These are phyloP conservation scores for Myanophis thanlyinensis DNA, from an alignment of 2,113 vertebrate genomes.

Conservation along the genomic window DNA sequence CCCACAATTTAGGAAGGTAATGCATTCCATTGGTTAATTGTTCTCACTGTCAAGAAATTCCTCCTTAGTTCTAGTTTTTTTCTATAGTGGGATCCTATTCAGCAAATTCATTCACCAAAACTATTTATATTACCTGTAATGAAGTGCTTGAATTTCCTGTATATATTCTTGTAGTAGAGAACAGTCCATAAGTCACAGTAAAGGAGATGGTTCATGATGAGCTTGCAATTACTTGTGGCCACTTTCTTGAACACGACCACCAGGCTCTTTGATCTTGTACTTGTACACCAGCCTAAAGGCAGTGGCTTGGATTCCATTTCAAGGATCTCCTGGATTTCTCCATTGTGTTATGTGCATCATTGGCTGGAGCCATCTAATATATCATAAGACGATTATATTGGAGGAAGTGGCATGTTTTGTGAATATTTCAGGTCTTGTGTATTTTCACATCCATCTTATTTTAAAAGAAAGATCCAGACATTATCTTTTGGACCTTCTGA, in stretches of 20 bases:
- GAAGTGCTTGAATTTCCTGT: not conserved
- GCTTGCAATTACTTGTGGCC: not conserved
- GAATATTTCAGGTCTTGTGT: not conserved
- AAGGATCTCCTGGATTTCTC: not conserved
- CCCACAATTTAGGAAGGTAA: not conserved
- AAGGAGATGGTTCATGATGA: not conserved
- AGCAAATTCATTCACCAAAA: not conserved
- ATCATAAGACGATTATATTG: not conserved
- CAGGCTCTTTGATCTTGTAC: conserved; percentile 16
- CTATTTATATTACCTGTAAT: not conserved
- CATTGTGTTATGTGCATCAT: not conserved
- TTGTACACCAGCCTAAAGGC: not conserved
- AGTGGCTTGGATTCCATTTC: conserved; percentile 3
- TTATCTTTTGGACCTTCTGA: not conserved
- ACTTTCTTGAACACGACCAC: not conserved
- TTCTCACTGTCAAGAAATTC: not conserved
- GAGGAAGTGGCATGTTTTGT: not conserved
- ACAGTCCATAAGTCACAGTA: not conserved
- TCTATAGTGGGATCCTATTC: not conserved
- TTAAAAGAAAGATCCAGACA: not conserved
- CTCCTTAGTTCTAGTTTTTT: not conserved
- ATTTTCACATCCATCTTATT: not conserved
- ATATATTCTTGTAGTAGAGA: not conserved
- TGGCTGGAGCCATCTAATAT: not conserved
- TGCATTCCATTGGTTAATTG: not conserved